Conservation (phyloP, 2,113 vertebrate genomes). For the Amblyopsis rosae region DNA sequence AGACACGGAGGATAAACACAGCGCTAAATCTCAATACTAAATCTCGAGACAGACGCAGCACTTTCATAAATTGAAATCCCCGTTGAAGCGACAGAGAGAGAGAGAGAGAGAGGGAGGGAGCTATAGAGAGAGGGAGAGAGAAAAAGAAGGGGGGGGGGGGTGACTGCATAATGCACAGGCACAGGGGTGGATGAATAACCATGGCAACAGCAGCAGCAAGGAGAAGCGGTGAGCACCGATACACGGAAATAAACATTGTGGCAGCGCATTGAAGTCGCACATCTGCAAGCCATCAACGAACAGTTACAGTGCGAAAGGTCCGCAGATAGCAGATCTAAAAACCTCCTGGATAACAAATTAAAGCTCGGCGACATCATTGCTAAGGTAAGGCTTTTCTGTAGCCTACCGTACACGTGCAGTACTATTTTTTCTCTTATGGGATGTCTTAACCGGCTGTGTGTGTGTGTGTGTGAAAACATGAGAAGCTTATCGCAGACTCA, state of each 20-base stretch:
- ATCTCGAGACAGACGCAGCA: constrained; percentile 52
- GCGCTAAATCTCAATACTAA: constrained; percentile 1
- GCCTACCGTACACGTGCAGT: constrained; percentile 23
- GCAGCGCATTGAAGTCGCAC: constrained; percentile 27
- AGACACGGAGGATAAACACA: constrained; percentile 26
- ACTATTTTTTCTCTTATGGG: constrained; percentile 12
- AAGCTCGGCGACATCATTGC: constrained; percentile 42
- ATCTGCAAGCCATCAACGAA: constrained; percentile 38
- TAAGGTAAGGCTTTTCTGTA: constrained; percentile 67
- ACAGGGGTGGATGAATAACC: constrained; percentile 79
- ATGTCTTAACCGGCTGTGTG: not conserved
- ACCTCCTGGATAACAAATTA: constrained; percentile 44
- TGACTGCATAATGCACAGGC: constrained; percentile 48
- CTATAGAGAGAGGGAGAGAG: not conserved
- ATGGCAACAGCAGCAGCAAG: constrained; percentile 83
- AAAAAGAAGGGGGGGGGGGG: not conserved
- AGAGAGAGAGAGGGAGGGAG: not conserved
- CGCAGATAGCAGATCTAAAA: constrained; percentile 28
- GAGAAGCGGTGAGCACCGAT: constrained; percentile 48
- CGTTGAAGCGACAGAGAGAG: constrained; percentile 19
- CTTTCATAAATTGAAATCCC: constrained; percentile 59
- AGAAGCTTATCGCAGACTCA: constrained; percentile 9
- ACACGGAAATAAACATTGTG: constrained; percentile 64
- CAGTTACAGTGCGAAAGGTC: constrained; percentile 14
- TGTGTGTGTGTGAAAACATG: constrained; percentile 14